phyloP scores from a whole-genome alignment of 2,113 vertebrate genomes.

The Brachypteracias leptosomus region DNA sequence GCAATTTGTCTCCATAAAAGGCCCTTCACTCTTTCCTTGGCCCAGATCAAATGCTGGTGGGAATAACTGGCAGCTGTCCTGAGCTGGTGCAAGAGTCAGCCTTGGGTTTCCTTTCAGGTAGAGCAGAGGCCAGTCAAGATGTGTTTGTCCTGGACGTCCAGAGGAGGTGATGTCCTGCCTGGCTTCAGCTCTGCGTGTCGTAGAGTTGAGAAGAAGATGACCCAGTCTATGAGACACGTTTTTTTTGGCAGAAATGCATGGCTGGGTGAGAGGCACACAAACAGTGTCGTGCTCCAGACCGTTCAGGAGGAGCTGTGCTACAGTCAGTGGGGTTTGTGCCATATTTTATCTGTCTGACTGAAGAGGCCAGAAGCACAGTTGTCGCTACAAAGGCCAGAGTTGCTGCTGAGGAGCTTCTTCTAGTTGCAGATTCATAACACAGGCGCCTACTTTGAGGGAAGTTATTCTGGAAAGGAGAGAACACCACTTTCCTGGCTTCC shows the following conservation, averaged over 20 bases:
- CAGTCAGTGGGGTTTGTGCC: neutral
- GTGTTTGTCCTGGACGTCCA: neutral
- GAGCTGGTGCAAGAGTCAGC: neutral
- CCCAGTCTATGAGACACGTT: neutral
- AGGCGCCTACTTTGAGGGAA: fast-evolving
- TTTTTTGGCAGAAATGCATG: neutral
- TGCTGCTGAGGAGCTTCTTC: neutral
- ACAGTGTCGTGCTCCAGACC: fast-evolving
- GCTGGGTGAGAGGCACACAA: too few relatives aligned
- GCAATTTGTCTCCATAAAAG: neutral
- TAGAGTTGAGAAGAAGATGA: neutral
- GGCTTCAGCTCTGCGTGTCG: neutral
- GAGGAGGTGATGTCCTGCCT: neutral
- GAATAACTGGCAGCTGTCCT: neutral
- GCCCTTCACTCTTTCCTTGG: neutral
- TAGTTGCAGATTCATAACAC: neutral
- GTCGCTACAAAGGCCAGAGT: neutral
- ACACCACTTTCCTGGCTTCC: neutral
- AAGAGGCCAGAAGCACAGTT: neutral
- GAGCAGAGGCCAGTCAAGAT: neutral
- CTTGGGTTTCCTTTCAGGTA: neutral
- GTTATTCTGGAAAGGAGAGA: neutral
- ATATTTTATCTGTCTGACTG: neutral
- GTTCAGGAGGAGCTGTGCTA: neutral
- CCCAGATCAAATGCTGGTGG: neutral